Percentiles rank a stretch among this genome's conserved stretches.
These are phyloP conservation scores for Conus canariensis DNA, from an alignment of 2,888 invertebrate genomes.

Conservation along the genomic window DNA sequence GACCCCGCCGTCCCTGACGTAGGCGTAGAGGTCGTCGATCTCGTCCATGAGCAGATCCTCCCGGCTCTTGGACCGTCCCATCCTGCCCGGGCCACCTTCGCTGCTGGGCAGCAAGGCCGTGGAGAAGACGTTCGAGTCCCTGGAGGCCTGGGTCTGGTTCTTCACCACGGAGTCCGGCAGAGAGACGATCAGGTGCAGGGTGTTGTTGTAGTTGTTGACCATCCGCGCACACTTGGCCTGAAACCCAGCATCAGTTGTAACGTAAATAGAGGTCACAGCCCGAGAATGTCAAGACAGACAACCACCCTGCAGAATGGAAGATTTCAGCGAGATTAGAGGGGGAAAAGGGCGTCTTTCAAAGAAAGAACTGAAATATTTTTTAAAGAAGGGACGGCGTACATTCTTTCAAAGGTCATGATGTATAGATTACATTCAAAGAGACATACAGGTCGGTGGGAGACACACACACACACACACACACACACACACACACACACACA, in stretches of 20 bases:
- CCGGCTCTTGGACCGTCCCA: slow-evolving; percentile 80
- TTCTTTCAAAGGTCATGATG: no score
- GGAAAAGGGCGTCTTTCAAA: no score
- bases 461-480: slow-evolving; percentile 14
- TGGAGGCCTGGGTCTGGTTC: slow-evolving; percentile 56
- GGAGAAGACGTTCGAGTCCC: slow-evolving; percentile 62
- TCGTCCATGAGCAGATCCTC: slow-evolving; percentile 89
- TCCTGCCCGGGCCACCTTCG: neutral
- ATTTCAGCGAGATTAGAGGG: no score
- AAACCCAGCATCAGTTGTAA: slow-evolving; percentile 45
- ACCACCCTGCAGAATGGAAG: no score
- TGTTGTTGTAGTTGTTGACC: slow-evolving; percentile 75
- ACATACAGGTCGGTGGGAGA: neutral
- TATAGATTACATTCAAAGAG: neutral
- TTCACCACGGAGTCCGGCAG: slow-evolving; percentile 64
- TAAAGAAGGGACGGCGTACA: no score
- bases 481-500: neutral
- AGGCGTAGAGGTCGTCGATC: slow-evolving; percentile 97
- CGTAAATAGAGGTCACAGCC: no score
- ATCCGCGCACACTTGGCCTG: slow-evolving; percentile 71
- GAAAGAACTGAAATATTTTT: no score
- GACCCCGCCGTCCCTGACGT: slow-evolving; percentile 94
- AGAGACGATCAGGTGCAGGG: slow-evolving; percentile 73
- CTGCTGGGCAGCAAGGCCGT: slow-evolving; percentile 31
- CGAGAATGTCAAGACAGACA: no score